phyloP scores from a whole-genome alignment of 2,888 invertebrate species.

The Pollenia griseotomentosa region DNA sequence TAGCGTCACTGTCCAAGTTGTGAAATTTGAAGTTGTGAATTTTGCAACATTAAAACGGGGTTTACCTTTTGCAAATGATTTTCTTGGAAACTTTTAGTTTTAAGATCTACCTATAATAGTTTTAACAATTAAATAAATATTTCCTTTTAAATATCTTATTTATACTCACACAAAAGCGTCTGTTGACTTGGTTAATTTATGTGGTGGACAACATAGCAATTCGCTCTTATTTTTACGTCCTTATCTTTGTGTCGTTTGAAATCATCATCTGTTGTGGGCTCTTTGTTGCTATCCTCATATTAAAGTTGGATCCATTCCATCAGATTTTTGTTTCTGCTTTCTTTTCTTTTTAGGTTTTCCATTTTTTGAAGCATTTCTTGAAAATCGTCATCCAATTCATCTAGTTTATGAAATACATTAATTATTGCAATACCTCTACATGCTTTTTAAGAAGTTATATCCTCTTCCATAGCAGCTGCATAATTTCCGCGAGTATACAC shows the following conservation, averaged over 20 bases:
- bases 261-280: conserved; percentile 93
- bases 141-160: background rate
- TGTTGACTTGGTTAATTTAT: conserved; percentile 91
- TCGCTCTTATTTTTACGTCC: conserved; percentile 91
- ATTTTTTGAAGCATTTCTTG: no score
- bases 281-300: conserved; percentile 81
- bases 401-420: no score
- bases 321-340: conserved; percentile 96
- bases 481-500: no score
- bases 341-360: no score
- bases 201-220: conserved; percentile 96
- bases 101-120: conserved; percentile 86
- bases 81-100: conserved; percentile 93
- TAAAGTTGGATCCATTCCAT: conserved; percentile 89
- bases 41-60: background rate
- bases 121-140: background rate
- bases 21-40: background rate
- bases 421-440: no score
- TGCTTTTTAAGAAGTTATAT: no score
- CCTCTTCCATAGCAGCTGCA: no score
- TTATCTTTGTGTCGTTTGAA: conserved; percentile 92
- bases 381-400: no score
- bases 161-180: conserved; percentile 87
- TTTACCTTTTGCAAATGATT: conserved; percentile 93
- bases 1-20: conserved; percentile 59